A percentile compares a stretch with the other conserved stretches of the same genome.
Evolutionary conservation across 2,888 invertebrate species (phyloP).

Genomic region (Sinopyrophorus schimmeli): DNA sequence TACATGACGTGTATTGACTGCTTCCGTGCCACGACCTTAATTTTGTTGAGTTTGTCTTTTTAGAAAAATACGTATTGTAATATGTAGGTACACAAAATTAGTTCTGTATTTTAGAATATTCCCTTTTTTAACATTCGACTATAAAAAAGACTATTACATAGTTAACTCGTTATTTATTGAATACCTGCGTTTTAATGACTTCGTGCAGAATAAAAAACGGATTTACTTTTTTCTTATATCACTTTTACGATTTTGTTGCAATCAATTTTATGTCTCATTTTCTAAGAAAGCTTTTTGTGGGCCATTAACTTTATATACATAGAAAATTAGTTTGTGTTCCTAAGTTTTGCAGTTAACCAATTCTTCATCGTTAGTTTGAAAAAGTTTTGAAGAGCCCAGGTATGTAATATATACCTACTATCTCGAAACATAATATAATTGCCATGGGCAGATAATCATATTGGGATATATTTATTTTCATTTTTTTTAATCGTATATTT

Average conservation of each 20-base stretch:
- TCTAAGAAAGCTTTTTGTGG: conserved; percentile 16
- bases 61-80: no score
- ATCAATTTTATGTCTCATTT: conserved; percentile 11
- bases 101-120: no score
- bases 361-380: not conserved
- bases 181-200: conserved; percentile 21
- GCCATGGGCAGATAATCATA: not conserved
- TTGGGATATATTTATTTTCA: conserved; percentile 1
- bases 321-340: conserved; percentile 15
- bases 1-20: no score
- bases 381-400: not conserved
- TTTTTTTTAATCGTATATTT: conserved; percentile 1
- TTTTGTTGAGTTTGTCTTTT: no score
- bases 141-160: no score
- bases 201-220: conserved; percentile 22
- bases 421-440: no score
- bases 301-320: conserved; percentile 17
- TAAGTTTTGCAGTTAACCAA: not conserved
- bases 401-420: not conserved
- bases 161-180: conserved; percentile 22
- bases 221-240: conserved; percentile 8
- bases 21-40: no score
- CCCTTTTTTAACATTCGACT: no score
- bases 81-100: no score
- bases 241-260: conserved; percentile 5